Evolutionary conservation across 2,113 vertebrate genomes (phyloP).

Genomic region (Vimba vimba): DNA sequence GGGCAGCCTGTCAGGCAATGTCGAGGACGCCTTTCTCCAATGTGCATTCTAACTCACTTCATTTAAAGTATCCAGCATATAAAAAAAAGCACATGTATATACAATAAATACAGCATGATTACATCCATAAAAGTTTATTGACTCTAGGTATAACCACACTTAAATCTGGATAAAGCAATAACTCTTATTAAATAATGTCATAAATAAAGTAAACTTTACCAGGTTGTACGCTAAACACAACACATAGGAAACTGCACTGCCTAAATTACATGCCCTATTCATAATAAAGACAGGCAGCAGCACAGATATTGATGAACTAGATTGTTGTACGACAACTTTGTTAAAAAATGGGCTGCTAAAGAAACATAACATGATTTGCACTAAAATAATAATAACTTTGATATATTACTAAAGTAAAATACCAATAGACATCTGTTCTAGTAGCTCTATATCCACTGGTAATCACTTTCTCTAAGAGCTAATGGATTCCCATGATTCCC

Average conservation of each 20-base stretch:
- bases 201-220: conserved; percentile 65
- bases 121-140: conserved; percentile 79
- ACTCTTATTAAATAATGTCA: conserved; percentile 59
- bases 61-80: background rate
- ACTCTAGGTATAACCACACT: conserved; percentile 74
- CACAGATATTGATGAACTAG: conserved; percentile 42
- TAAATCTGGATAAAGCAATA: conserved; percentile 62
- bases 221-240: conserved; percentile 72
- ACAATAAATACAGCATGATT: conserved; percentile 55
- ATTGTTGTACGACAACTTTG: conserved; percentile 29
- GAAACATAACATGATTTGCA: background rate
- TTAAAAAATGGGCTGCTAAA: conserved; percentile 15
- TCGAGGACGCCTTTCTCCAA: background rate
- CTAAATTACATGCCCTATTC: conserved; percentile 57
- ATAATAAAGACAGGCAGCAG: conserved; percentile 38
- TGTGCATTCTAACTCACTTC: background rate
- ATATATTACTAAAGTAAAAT: conserved; percentile 31
- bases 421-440: conserved; percentile 32
- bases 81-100: background rate
- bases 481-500: conserved; percentile 38
- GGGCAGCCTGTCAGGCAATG: background rate
- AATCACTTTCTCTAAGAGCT: conserved; percentile 38
- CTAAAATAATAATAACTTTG: conserved; percentile 28
- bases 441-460: conserved; percentile 38
- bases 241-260: conserved; percentile 70